These are phyloP conservation scores for Polydesmus complanatus DNA, from an alignment of 2,888 invertebrate species.

Conservation along the genomic window DNA sequence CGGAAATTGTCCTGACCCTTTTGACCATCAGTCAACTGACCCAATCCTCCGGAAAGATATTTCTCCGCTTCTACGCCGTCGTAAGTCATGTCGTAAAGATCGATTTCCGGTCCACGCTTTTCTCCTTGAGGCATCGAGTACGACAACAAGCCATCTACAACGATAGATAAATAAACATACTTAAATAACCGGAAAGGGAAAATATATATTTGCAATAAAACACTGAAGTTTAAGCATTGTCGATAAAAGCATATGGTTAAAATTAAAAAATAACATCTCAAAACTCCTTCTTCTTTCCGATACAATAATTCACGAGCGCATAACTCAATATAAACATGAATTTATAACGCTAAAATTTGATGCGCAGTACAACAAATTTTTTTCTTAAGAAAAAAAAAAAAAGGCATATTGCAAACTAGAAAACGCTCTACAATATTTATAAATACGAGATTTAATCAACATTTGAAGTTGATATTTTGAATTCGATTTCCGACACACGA, in stretches of 20 bases:
- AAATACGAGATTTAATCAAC: neutral
- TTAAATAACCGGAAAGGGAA: neutral
- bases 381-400: neutral
- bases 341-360: too few relatives aligned
- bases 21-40: constrained; percentile 69
- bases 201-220: neutral
- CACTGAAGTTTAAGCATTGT: too few relatives aligned
- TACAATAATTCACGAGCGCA: too few relatives aligned
- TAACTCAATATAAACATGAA: too few relatives aligned
- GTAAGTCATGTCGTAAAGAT: constrained; percentile 69
- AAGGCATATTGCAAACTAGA: neutral
- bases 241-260: too few relatives aligned
- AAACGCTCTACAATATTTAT: neutral
- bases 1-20: constrained; percentile 61
- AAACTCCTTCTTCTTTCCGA: too few relatives aligned
- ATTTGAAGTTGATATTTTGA: neutral
- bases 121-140: constrained; percentile 83
- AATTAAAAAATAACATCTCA: too few relatives aligned
- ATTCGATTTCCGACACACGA: neutral
- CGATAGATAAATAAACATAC: constrained; percentile 9
- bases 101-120: constrained; percentile 60
- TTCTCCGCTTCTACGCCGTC: constrained; percentile 69
- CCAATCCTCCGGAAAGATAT: constrained; percentile 60
- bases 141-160: constrained; percentile 61
- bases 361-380: neutral